Conservation (phyloP, 1,140 invertebrate species). For the Scaptomyza pallida region DNA sequence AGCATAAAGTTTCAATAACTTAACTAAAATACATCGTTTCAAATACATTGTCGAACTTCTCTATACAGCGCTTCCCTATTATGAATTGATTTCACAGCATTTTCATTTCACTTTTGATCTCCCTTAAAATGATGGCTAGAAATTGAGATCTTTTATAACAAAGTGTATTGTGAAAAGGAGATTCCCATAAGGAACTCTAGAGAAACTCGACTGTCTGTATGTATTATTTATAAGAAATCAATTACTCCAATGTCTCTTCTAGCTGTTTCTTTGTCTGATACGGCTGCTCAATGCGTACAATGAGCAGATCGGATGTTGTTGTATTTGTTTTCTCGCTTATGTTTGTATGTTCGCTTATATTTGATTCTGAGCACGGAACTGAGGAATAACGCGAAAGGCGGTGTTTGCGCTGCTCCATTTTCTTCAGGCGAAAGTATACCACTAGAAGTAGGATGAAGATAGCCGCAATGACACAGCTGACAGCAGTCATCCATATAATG, state of each 20-base stretch:
- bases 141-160: background rate
- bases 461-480: background rate
- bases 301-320: conserved; percentile 17
- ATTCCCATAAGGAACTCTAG: no score
- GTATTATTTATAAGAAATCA: background rate
- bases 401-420: background rate
- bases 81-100: no score
- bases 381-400: conserved; percentile 26
- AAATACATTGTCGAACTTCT: background rate
- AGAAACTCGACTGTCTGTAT: background rate
- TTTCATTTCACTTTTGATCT: background rate
- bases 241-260: conserved; percentile 18
- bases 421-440: conserved; percentile 1
- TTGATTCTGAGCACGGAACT: conserved; percentile 45
- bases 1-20: conserved; percentile 6
- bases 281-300: conserved; percentile 10
- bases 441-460: background rate
- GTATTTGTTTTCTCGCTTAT: conserved; percentile 35
- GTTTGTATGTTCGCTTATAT: conserved; percentile 41
- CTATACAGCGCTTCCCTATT: background rate
- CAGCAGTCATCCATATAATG: background rate
- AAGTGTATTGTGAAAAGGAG: no score
- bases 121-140: background rate
- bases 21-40: background rate
- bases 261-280: conserved; percentile 1